These are phyloP conservation scores for Watsonalla cultraria DNA, from an alignment of 2,888 invertebrate species.

Conservation along the genomic window DNA sequence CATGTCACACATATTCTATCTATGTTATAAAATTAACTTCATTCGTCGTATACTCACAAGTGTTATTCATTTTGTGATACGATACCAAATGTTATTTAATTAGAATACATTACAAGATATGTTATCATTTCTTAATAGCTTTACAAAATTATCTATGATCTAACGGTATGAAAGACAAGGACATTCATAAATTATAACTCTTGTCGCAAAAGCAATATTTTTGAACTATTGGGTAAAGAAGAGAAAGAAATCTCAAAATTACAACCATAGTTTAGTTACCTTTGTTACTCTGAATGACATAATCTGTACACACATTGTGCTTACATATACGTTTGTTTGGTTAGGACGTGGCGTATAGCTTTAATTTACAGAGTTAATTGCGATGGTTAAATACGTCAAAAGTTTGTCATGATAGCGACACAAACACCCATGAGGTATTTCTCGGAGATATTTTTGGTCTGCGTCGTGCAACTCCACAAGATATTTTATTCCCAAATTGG, in stretches of 20 bases:
- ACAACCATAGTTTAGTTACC: too few relatives aligned
- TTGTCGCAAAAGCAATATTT: too few relatives aligned
- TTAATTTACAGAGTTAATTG: constrained; percentile 42
- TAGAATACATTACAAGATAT: too few relatives aligned
- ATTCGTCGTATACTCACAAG: not conserved
- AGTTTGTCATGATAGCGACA: constrained; percentile 25
- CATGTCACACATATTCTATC: constrained; percentile 23
- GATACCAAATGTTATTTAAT: too few relatives aligned
- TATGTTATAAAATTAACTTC: constrained; percentile 8
- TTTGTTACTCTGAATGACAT: constrained; percentile 8
- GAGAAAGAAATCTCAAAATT: too few relatives aligned
- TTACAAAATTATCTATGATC: too few relatives aligned
- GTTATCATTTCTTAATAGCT: too few relatives aligned
- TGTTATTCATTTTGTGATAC: too few relatives aligned
- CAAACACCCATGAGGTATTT: constrained; percentile 21
- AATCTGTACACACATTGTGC: constrained; percentile 23
- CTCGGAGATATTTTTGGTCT: constrained; percentile 34
- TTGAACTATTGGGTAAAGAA: too few relatives aligned
- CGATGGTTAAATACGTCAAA: constrained; percentile 33
- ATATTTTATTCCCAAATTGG: constrained; percentile 46
- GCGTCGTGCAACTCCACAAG: constrained; percentile 30
- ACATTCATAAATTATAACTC: too few relatives aligned
- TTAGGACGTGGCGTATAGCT: constrained; percentile 41
- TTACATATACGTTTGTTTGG: constrained; percentile 43
- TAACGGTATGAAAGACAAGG: too few relatives aligned